Evolutionary conservation across 2,888 invertebrate genomes (phyloP), one percentile per base, ranked within the genome.

Genomic region (Empis livida): DNA sequence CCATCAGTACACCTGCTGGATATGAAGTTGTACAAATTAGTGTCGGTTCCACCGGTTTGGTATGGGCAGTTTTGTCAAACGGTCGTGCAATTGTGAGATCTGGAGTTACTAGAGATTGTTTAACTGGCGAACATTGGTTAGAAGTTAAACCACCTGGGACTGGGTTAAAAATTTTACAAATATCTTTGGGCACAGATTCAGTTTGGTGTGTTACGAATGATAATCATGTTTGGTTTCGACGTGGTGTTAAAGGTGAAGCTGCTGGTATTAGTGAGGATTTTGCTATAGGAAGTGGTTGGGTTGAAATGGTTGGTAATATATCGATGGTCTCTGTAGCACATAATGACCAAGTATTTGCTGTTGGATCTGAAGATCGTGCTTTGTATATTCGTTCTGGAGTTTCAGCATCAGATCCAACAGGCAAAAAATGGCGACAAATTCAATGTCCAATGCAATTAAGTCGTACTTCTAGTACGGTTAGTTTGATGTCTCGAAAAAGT

Each of bases 271-370:
- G 82, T 57, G 86, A 86, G 65, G 79, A 81, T 61, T 73, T 83
- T 49, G 85, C 88, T 10, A 80, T 80, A 58, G 91, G 91, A 5
- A 82, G 75, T 60, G 84, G 85, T 23, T 93, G 93, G 93, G 78
- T 92, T 27, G 87, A 90, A 73, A 90, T 93, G 77, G 82, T 88
- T 51, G 90, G 88, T 42, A 79, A 82, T 63, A 85, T 93, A 79
- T 76, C 80, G 17, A 75, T 84, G 61, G 75, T 93, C 42, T 84
- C 89, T n/a, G 84, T 92, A 48, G 84, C 90, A 31, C 76, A 81
- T 13, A 88, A 88, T 69, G 91, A 93, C 71, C 92, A 93, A 75
- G 82, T 86, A 10, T 90, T 89, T 76, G 91, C 84, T 11, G 80
- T 92, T 55, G 90, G 91, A 8, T 79, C 81, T 41, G 79, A 83